Base-by-base conservation (phyloP, 1,140 invertebrate species). In the Cylas formicarius region DNA sequence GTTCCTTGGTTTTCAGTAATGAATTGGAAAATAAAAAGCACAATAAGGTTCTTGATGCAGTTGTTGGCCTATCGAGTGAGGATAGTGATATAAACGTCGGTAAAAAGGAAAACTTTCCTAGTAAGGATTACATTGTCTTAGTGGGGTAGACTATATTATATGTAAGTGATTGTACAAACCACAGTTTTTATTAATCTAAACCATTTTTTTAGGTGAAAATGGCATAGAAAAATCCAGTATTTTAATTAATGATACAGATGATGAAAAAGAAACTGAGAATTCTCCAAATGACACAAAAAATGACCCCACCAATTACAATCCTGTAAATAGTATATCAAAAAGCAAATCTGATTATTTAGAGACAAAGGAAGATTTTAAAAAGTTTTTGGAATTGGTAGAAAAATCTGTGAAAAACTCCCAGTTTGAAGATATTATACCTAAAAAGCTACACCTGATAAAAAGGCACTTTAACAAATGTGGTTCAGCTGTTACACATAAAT, bases 381-480 rank as follows among this genome's bases (percentile, higher is more conserved):
- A 44, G 7, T 52, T 55, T 21, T 18, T 53, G 7, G 32, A 24
- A 31, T 17, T 50, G 13, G 29, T 43, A 8, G 33, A 44, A 29
- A 31, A 46, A 28, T 44, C 29, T 19, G 38, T 47, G n/a, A 16
- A 20, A 9, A 14, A 22, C 14, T 40, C 47, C 11, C 26, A 28
- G 3, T 50, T 42, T 40, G 39, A 42, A 27, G 36, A 37, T 33
- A 28, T 46, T 4, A 16, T 35, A 18, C 27, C 36, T 23, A 51
- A 44, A 45, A 44, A 51, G 34, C 7, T 48, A 9, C 45, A 41
- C 4, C 38, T 44, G 14, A 33, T 48, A 14, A 24, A 20, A 35
- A 55, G 39, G 24, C 49, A 47, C 38, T 55, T 42, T 47, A 27
- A 36, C 11, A 49, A 43, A 37, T 35, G 41, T 31, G 35, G 17